Conservation (phyloP, 1,140 invertebrate genomes). For the Drosophila equinoxialis region DNA sequence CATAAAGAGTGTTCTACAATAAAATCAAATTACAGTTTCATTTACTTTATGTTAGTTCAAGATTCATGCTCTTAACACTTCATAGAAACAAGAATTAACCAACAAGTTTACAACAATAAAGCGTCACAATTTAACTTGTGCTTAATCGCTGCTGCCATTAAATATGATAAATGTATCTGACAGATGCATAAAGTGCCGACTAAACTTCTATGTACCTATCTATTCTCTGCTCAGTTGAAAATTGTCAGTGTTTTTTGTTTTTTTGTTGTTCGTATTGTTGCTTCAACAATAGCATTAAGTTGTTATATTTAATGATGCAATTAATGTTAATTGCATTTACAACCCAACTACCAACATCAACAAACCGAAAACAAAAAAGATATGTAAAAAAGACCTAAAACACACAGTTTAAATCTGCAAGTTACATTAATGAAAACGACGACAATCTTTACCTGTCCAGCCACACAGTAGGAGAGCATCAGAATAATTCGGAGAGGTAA, state of each 20-base stretch:
- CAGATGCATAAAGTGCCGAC: slow-evolving; percentile 53
- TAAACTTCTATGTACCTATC: slow-evolving; percentile 19
- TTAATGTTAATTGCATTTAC: slow-evolving; percentile 75
- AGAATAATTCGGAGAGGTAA: slow-evolving; percentile 88
- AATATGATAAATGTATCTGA: slow-evolving; percentile 72
- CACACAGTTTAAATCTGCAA: neutral
- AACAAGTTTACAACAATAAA: neutral
- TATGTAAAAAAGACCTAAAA: neutral
- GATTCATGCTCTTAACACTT: slow-evolving; percentile 34
- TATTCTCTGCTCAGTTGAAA: slow-evolving; percentile 19
- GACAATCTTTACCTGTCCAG: slow-evolving; percentile 85
- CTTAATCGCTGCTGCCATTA: slow-evolving; percentile 67
- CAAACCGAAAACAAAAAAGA: slow-evolving; percentile 19
- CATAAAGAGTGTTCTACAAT: slow-evolving; percentile 85
- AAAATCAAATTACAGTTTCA: slow-evolving; percentile 11
- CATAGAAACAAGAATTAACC: slow-evolving; percentile 20
- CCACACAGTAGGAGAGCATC: slow-evolving; percentile 87
- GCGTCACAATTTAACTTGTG: slow-evolving; percentile 23
- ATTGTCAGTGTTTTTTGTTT: slow-evolving; percentile 48
- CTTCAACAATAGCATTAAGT: slow-evolving; percentile 61
- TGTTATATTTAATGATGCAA: slow-evolving; percentile 77
- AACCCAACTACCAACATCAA: neutral
- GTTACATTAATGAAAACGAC: slow-evolving; percentile 28
- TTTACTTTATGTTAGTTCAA: neutral
- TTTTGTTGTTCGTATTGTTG: neutral